Evolutionary conservation across 2,888 invertebrate species (phyloP), one percentile per base, ranked within the genome.

Genomic region (Erebia palarica): DNA sequence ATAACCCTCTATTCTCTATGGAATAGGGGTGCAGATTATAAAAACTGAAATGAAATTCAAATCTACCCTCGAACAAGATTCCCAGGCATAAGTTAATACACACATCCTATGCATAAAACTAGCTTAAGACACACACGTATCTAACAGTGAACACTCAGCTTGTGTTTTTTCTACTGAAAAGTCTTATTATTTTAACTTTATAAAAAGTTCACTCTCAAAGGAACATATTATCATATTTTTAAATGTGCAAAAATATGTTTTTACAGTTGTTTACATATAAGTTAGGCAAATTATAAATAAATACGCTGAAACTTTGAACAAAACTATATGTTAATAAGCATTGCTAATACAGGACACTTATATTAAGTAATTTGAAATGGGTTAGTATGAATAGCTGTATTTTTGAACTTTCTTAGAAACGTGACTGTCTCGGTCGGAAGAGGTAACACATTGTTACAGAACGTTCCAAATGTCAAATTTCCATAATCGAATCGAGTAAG

Each of bases 51-150:
- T 21, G 4, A 65, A 65, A 55, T 63, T 57, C 21, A 42, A 63
- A 65, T 72, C 69, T 66, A 68, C 70, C 72, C 69, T 66, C 68
- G 69, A 59, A 44, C 44, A 58, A 27, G 18, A 51, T 49, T 58
- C 36, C 51, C 36, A 84, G 90, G 86, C 90, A 76, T 85, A 91
- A 21, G 84, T 86, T 86, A 81, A 87, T 86, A 91, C 86, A 90
- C 89, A 90, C 77, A 72, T 75, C 75, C 53, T 79, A 88, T 88
- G 91, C 78, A 85, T 90, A 90, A 83, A 90, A 88, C 79, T 87
- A 91, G 90, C 90, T 90, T 81, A 79, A 36, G 58, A 74, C 71
- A 65, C 44, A 73, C 57, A 44, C 66, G 8, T n/a, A 44, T 14
- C 49, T 70, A 77, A 78, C 73, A 77, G 68, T 80, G 79, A 82